Evolutionary conservation across 2,797 vertebrate genomes (phyloP), one percentile per base, ranked within the genome.

Genomic region (Lepus townsendii): DNA sequence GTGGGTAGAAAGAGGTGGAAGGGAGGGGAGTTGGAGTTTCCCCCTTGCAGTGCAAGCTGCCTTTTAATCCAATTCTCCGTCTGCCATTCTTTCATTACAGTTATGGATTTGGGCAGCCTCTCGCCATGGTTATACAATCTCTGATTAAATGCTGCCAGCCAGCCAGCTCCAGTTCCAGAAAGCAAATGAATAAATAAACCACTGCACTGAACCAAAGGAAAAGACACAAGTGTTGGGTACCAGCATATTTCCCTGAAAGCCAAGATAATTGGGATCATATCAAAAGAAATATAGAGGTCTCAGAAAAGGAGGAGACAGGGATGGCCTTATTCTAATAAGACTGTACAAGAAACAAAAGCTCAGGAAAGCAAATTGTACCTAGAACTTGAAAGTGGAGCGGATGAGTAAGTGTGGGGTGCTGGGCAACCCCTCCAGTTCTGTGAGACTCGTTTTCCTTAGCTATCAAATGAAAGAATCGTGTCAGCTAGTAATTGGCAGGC

Each of bases 111-210:
- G 91, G 91, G 84, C 94, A 93, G 93, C 35, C 90, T 95, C 88
- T 93, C 88, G 20, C 80, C 77, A 69, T 13, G 4, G 50, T 97
- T 95, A 96, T 20, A 88, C 84, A 90, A 83, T n/a, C 72, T 96
- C 92, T 78, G 73, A 92, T 97, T 96, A 95, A 96, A 95, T 93
- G 69, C 83, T 94, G 91, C 50, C 96, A 94, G 72, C 0, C 80
- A 95, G 84, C 77, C 90, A 92, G 91, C 66, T 90, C 77, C 79
- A 87, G 77, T 52, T 79, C 91, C 47, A 97, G 30, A 88, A 83
- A 54, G 3, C 2, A 27, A 95, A 90, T 86, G 91, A 96, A 92
- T 82, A 88, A 95, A 95, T 86, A 84, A 83, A 79, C 50, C 42
- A 38, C 63, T 60, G 22, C 47, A 17, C 65, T 83, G 68, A 96